phyloP scores from a whole-genome alignment of 2,797 vertebrate genomes.

The Aulostomus chinensis region DNA sequence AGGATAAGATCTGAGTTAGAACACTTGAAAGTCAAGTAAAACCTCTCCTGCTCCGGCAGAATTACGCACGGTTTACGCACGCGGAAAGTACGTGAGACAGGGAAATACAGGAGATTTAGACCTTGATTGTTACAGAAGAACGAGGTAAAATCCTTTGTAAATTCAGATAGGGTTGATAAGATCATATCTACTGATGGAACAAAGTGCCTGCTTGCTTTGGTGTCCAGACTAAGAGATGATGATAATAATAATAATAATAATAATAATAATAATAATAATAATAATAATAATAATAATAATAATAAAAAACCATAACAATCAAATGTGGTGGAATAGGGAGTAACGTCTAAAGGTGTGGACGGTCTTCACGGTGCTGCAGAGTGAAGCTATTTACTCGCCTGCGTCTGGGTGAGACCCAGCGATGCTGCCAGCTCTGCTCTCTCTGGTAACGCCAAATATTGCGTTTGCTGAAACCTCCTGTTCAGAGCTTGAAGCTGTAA shows the following conservation, averaged over 20 bases:
- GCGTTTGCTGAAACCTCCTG: conserved; percentile 96
- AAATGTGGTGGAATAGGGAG: background rate
- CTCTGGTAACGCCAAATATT: conserved; percentile 95
- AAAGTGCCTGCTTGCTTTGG: too few relatives aligned
- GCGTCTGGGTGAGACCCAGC: conserved; percentile 97
- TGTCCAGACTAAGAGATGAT: too few relatives aligned
- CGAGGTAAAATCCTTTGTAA: too few relatives aligned
- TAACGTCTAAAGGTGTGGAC: background rate
- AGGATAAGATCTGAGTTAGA: background rate
- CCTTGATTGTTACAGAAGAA: too few relatives aligned
- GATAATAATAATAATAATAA: too few relatives aligned
- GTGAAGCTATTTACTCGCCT: conserved; percentile 81
- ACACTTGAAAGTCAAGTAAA: too few relatives aligned
- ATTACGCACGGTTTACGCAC: conserved; percentile 25
- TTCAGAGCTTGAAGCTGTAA: conserved; percentile 96
- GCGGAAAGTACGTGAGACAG: too few relatives aligned
- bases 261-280: conserved; percentile 5
- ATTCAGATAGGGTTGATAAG: background rate
- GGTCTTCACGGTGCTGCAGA: background rate
- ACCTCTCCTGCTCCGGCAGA: too few relatives aligned
- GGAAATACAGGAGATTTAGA: too few relatives aligned
- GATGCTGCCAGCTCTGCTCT: conserved; percentile 97
- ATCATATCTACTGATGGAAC: background rate
- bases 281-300: conserved; percentile 10
- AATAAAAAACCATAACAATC: conserved; percentile 5